Percentiles rank a stretch among this genome's conserved stretches.
These are phyloP conservation scores for Pentamera pediparva DNA, from an alignment of 53 echinoderm and acorn worm genomes.

Conservation along the genomic window DNA sequence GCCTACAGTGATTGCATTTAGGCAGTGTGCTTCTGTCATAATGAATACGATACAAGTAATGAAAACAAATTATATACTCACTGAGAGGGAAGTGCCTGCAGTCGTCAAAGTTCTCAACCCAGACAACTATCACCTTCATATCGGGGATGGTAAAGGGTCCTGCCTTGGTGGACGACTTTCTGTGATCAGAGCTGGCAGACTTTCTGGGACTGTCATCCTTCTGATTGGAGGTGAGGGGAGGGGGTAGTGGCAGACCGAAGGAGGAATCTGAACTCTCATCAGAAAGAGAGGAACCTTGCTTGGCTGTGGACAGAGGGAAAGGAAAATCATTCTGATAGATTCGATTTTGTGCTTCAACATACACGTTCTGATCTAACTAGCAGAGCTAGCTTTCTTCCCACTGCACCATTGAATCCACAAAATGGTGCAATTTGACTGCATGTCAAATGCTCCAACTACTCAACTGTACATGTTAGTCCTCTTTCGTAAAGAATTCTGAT, in stretches of 20 bases:
- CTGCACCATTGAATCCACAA: no score
- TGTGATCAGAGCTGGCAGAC: conserved; percentile 8
- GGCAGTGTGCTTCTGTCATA: no score
- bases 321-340: neutral
- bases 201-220: conserved; percentile 31
- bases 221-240: conserved; percentile 23
- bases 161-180: conserved; percentile 67
- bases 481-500: no score
- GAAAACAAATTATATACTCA: no score
- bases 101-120: conserved; percentile 97
- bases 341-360: neutral
- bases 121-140: conserved; percentile 87
- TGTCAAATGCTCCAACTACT: no score
- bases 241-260: conserved; percentile 7
- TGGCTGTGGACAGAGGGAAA: neutral
- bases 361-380: no score
- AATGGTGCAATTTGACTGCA: no score
- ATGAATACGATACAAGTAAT: no score
- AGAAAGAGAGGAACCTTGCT: conserved; percentile 3
- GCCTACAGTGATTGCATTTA: no score
- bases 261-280: conserved; percentile 22
- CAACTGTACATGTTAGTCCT: no score
- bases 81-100: conserved; percentile 80
- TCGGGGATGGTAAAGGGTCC: conserved; percentile 58
- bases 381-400: no score